Base-by-base conservation (phyloP, 2,888 invertebrate species). In the Plagodis dolabraria region DNA sequence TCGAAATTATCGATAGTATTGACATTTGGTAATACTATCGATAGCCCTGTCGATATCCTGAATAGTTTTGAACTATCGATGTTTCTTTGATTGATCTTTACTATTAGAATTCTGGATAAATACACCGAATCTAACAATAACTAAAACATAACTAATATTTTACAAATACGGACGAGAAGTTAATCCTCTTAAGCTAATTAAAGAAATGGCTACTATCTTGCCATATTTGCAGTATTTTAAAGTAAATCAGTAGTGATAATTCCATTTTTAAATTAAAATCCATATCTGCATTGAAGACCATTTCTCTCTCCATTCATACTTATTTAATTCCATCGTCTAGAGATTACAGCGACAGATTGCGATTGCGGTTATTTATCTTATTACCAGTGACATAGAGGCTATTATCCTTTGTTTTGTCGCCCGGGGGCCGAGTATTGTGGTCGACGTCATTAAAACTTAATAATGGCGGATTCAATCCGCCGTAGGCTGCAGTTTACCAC, bases 401-500 rank as follows among this genome's bases (percentile, higher is more conserved):
- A 83, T 88, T 89, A 86, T 87, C 77, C 85, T 82, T 87, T 87
- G 86, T 87, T 87, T 69, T 83, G 85, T 83, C 70, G 80, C 85
- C 80, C 63, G 67, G 64, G 65, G 80, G 75, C 69, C 65, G 71
- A 72, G 75, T 76, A 80, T 83, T 83, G 84, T 82, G 82, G 80
- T 68, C 72, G 76, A 76, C 83, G 84, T 88, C 89, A 87, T 89
- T 89, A 89, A 89, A 89, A 87, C 83, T 87, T 87, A 85, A 88
- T 88, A 89, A 89, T 85, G 82, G 79, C 64, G 80, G 82, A 82
- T 86, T 84, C 77, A 83, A 85, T 83, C 76, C 72, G 77, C 79
- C 71, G 75, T 75, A 74, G 77, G 80, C 77, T 69, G 71, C 75
- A 68, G 75, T 79, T 76, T 70, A 69, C 67, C 67, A 71, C 63